Evolutionary conservation across 2,888 invertebrate species (phyloP).

Genomic region (Tinea semifulvella): DNA sequence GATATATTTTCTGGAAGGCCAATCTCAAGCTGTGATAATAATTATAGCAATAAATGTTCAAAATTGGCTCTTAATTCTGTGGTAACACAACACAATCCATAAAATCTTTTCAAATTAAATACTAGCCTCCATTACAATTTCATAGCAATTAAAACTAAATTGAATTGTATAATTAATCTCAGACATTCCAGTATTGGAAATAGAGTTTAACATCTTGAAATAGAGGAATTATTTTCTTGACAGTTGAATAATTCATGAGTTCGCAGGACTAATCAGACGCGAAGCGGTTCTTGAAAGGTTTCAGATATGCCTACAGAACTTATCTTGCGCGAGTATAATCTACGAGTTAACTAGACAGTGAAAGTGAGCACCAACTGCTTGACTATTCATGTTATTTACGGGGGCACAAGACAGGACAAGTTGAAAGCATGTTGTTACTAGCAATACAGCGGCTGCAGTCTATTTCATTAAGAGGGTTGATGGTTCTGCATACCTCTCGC

Average conservation of each 20-base stretch:
- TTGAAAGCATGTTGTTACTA: conserved; percentile 15
- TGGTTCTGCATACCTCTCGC: too few relatives aligned
- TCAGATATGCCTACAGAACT: conserved; percentile 13
- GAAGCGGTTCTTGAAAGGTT: conserved; percentile 16
- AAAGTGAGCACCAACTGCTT: conserved; percentile 27
- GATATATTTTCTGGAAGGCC: too few relatives aligned
- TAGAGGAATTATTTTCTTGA: conserved; percentile 12
- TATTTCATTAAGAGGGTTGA: too few relatives aligned
- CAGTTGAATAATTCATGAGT: conserved; percentile 13
- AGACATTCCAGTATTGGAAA: conserved; percentile 6
- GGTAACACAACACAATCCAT: too few relatives aligned
- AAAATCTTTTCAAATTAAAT: too few relatives aligned
- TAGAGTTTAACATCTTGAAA: conserved; percentile 11
- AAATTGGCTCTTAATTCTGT: too few relatives aligned
- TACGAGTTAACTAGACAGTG: conserved; percentile 20
- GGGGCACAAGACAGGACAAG: conserved; percentile 18
- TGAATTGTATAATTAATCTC: conserved; percentile 7
- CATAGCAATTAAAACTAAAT: conserved; percentile 8
- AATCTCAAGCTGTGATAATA: too few relatives aligned
- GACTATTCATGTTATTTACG: conserved; percentile 20
- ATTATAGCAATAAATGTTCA: too few relatives aligned
- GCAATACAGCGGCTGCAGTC: too few relatives aligned
- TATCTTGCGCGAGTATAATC: conserved; percentile 13
- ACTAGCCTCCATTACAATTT: conserved; percentile 8
- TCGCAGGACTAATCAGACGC: conserved; percentile 14